Conservation (phyloP, 2,888 invertebrate genomes). For the Cheilosia grossa region DNA sequence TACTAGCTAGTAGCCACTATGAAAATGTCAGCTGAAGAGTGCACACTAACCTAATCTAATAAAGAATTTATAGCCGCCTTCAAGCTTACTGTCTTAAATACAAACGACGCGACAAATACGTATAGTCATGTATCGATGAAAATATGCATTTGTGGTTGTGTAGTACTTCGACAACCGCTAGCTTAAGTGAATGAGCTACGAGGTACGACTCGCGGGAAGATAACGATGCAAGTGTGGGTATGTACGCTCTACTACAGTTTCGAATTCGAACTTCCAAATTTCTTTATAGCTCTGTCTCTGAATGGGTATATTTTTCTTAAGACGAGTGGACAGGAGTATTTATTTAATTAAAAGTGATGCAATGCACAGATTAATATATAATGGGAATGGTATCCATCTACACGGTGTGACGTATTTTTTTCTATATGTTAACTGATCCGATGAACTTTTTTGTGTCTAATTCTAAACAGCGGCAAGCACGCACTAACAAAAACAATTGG, state of each 20-base stretch:
- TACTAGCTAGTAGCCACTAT: neutral
- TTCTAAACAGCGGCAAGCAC: no score
- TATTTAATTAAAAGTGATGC: neutral
- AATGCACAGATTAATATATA: neutral
- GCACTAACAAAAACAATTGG: no score
- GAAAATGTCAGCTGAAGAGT: conserved; percentile 31
- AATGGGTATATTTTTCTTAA: no score
- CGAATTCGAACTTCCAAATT: neutral
- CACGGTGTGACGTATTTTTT: no score
- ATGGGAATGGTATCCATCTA: no score
- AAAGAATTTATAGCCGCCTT: conserved; percentile 32
- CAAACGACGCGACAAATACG: neutral
- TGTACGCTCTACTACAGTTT: neutral
- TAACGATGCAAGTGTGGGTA: conserved; percentile 1
- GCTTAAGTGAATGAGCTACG: neutral
- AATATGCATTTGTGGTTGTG: neutral
- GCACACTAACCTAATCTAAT: conserved; percentile 59
- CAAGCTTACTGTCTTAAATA: conserved; percentile 31
- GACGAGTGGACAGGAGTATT: no score
- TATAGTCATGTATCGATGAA: neutral
- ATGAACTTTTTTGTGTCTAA: no score
- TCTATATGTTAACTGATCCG: no score
- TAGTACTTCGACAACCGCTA: neutral
- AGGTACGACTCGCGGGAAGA: neutral
- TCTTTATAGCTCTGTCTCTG: no score